Evolutionary conservation across 2,888 invertebrate species (phyloP).

Genomic region (Noctua fimbriata): DNA sequence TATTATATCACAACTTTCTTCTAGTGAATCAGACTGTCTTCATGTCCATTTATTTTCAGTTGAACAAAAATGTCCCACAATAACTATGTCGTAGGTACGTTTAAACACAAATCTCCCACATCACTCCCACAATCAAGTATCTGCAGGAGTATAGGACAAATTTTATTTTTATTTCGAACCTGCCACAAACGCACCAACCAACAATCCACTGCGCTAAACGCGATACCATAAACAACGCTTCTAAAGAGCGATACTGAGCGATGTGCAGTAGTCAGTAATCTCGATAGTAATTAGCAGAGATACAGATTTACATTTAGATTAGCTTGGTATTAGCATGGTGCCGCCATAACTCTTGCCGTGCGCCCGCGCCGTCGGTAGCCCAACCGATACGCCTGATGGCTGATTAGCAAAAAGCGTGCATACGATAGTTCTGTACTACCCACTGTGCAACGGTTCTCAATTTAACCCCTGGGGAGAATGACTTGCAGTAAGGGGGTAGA

Average conservation of each 20-base stretch:
- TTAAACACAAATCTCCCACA: background rate
- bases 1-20: background rate
- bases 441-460: constrained; percentile 53
- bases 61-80: background rate
- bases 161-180: background rate
- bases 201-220: background rate
- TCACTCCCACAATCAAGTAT: background rate
- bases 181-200: background rate
- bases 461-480: constrained; percentile 51
- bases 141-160: background rate
- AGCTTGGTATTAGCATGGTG: constrained; percentile 81
- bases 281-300: constrained; percentile 82
- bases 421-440: constrained; percentile 50
- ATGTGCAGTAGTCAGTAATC: constrained; percentile 76
- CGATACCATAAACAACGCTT: constrained; percentile 34
- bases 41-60: background rate
- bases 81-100: background rate
- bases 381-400: constrained; percentile 65
- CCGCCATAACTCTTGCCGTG: constrained; percentile 77
- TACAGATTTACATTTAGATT: constrained; percentile 84
- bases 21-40: background rate
- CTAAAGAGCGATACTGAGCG: constrained; percentile 58
- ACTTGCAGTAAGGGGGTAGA: constrained; percentile 38
- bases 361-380: constrained; percentile 55
- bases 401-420: constrained; percentile 82